A percentile compares a stretch with the other conserved stretches of the same genome.
Conservation (phyloP, 2,888 invertebrate species). For the Hetaerina titia region DNA sequence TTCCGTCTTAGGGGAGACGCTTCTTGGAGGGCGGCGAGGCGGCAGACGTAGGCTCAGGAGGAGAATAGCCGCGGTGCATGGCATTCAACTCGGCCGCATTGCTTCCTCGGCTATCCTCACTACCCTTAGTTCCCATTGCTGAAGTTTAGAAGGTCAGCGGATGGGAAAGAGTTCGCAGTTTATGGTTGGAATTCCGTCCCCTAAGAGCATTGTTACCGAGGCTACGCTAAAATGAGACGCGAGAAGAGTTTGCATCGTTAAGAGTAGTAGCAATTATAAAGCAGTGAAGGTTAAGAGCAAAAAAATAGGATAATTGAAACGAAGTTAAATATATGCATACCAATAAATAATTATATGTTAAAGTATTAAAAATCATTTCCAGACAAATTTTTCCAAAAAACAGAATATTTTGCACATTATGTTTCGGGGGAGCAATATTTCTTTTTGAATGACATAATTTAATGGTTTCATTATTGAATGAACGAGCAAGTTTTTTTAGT, state of each 20-base stretch:
- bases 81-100: slow-evolving; percentile 11
- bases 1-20: neutral
- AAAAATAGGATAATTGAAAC: neutral
- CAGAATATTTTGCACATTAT: too few species aligned
- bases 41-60: neutral
- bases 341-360: too few species aligned
- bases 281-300: neutral
- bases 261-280: neutral
- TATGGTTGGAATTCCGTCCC: neutral
- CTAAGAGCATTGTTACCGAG: neutral
- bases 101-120: neutral
- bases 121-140: neutral
- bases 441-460: too few species aligned
- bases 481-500: too few species aligned
- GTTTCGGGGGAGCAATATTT: too few species aligned
- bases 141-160: slow-evolving; percentile 25
- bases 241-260: too few species aligned
- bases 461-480: too few species aligned
- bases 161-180: neutral
- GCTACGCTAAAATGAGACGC: too few species aligned
- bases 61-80: neutral
- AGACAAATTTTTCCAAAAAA: too few species aligned
- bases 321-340: too few species aligned
- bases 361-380: too few species aligned
- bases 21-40: neutral